These are phyloP conservation scores for Steinernema khuongi DNA, from an alignment of 1,140 invertebrate species.

Conservation along the genomic window DNA sequence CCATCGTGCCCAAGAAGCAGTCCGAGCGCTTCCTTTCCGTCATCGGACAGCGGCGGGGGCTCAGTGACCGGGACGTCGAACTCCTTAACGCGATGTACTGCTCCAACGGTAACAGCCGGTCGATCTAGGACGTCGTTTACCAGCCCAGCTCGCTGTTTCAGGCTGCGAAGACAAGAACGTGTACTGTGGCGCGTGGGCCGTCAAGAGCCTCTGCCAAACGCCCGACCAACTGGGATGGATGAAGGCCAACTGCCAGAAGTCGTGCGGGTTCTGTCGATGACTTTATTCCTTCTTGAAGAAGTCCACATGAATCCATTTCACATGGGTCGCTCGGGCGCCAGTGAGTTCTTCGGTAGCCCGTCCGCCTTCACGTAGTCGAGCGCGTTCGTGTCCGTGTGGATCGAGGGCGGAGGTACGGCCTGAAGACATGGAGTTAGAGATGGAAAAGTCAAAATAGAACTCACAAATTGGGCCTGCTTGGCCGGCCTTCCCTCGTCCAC, in stretches of 20 bases:
- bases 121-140: background rate
- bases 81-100: conserved; percentile 55
- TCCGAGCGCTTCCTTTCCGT: conserved; percentile 34
- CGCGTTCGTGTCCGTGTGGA: too few species aligned
- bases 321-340: too few species aligned
- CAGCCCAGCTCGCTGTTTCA: background rate
- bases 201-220: conserved; percentile 31
- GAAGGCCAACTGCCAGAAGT: conserved; percentile 38
- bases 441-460: too few species aligned
- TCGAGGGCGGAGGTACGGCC: too few species aligned
- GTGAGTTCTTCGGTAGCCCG: too few species aligned
- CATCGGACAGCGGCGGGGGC: conserved; percentile 47
- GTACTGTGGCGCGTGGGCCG: conserved; percentile 50
- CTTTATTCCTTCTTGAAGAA: too few species aligned
- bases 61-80: conserved; percentile 39
- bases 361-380: too few species aligned
- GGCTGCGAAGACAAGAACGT: conserved; percentile 46
- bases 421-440: too few species aligned
- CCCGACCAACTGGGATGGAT: conserved; percentile 30
- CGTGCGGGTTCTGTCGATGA: conserved; percentile 39
- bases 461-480: too few species aligned
- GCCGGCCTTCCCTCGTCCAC: too few species aligned
- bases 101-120: conserved; percentile 15
- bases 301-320: too few species aligned
- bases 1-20: conserved; percentile 49